Base-by-base conservation (phyloP, 1,140 invertebrate species). In the Zaprionus inermis region DNA sequence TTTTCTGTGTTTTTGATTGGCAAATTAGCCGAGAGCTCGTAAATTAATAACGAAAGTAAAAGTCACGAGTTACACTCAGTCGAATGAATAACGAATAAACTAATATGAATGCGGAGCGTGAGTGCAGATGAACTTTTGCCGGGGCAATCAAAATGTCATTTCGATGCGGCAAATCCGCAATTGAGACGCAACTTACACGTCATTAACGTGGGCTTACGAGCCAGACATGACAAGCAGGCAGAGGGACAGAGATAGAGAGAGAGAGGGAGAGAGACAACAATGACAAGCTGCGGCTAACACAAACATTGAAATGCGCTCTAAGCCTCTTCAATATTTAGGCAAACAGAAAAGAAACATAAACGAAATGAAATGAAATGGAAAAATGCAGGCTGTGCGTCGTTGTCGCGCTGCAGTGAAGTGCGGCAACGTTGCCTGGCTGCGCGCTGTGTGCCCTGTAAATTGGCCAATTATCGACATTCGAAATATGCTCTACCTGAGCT, bases 381-480 rank as follows among this genome's bases (percentile, higher is more conserved):
- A 49, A 18, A 22, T 22, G 30, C 64, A 52, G 56, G 41, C 38
- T 28, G 44, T 59, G 60, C 69, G 11, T 32, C 57, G 71, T 69
- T 73, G 65, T n/a, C 65, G 36, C 18, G 54, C 49, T 68, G 52
- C 64, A 68, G 28, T 46, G 69, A 57, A 66, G 61, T 52, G 54
- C 24, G 69, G 69, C 69, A 72, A 72, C 69, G 11, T 34, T 14
- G 70, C 54, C 4, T 3, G 36, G 10, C 34, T 5, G 18, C 9
- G 12, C n/a, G 9, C 20, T 5, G 2, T 9, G n/a, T 52, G 36
- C 76, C 22, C 65, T 72, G 70, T 89, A 84, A 88, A 88, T 88
- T 88, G 84, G 84, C 84, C 84, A 88, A 88, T 88, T 88, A 88
- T 88, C 84, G 67, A 74, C 78, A 88, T 89, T 88, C 89, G 84